phyloP scores from a whole-genome alignment of 2,113 vertebrate genomes.

The Odocoileus virginianus region DNA sequence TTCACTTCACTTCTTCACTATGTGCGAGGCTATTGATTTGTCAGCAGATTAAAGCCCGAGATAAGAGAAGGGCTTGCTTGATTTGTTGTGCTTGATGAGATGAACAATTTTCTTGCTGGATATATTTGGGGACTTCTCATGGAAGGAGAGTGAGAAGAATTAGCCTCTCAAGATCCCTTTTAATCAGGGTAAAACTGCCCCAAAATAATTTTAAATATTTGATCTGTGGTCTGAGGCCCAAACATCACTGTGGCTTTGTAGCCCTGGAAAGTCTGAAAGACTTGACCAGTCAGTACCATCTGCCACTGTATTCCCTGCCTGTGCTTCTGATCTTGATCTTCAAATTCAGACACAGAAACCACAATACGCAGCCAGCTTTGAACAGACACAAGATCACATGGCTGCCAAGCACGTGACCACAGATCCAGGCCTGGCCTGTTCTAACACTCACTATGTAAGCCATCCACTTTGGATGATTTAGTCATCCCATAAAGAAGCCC shows the following conservation, averaged over 20 bases:
- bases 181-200: neutral
- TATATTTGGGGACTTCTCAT: neutral
- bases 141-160: neutral
- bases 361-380: neutral
- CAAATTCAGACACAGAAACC: neutral
- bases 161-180: neutral
- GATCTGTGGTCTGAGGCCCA: neutral
- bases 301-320: neutral
- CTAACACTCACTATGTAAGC: neutral
- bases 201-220: neutral
- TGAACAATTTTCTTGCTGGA: neutral
- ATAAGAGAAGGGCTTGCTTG: neutral
- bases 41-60: neutral
- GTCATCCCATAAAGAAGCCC: neutral
- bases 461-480: neutral
- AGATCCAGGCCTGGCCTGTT: neutral
- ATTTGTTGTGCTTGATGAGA: neutral
- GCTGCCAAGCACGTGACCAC: neutral
- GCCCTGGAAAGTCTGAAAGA: neutral
- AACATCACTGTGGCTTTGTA: neutral
- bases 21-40: neutral
- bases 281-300: neutral
- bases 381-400: neutral
- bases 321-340: constrained; percentile 11
- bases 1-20: neutral